Conservation (phyloP, 2,113 vertebrate species). For the Dicentrarchus labrax region DNA sequence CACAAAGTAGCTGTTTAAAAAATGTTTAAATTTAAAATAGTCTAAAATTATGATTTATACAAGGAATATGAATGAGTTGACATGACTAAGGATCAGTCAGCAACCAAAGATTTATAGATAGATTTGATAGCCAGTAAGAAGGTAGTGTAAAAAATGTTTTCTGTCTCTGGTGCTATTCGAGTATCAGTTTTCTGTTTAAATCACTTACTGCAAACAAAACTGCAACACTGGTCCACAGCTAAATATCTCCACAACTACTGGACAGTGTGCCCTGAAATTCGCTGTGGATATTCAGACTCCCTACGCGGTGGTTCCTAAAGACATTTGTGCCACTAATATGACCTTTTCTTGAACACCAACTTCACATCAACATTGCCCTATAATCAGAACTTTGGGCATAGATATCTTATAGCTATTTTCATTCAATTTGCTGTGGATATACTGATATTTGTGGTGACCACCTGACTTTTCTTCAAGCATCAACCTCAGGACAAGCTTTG, state of each 20-base stretch:
- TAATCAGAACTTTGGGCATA: not conserved
- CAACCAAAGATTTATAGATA: not conserved
- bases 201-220: not conserved
- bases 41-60: not conserved
- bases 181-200: not conserved
- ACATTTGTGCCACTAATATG: not conserved
- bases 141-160: not conserved
- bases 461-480: not conserved
- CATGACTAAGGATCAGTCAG: not conserved
- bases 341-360: not conserved
- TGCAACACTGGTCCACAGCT: not conserved
- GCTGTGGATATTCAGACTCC: not conserved
- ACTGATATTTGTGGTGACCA: not conserved
- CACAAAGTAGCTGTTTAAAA: not conserved
- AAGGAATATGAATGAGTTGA: not conserved
- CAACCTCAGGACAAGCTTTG: not conserved
- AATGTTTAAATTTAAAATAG: not conserved
- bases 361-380: not conserved
- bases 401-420: not conserved
- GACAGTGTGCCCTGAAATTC: not conserved
- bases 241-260: not conserved
- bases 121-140: not conserved
- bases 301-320: not conserved
- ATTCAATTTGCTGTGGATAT: not conserved
- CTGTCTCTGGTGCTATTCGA: not conserved